These are phyloP conservation scores for Amazona vittata DNA, from an alignment of 2,113 vertebrate genomes.

Conservation along the genomic window DNA sequence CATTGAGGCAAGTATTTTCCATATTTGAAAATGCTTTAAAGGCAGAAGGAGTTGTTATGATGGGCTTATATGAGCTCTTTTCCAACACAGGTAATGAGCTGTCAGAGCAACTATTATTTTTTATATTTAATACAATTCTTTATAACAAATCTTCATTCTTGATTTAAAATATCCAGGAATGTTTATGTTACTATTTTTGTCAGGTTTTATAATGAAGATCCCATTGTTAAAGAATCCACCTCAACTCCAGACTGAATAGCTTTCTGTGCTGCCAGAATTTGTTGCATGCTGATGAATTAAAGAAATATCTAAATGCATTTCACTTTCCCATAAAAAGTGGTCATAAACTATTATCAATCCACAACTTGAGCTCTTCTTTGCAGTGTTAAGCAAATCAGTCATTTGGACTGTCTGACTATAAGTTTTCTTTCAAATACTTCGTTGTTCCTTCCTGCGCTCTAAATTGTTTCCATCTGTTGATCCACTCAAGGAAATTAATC, in stretches of 20 bases:
- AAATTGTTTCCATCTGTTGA: background rate
- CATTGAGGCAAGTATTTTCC: background rate
- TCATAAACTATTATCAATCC: background rate
- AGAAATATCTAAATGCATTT: background rate
- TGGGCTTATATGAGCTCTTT: background rate
- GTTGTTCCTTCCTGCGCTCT: background rate
- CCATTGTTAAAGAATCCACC: background rate
- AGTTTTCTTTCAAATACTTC: background rate
- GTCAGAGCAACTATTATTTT: background rate
- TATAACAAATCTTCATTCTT: background rate
- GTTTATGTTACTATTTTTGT: background rate
- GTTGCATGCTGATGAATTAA: background rate
- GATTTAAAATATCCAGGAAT: background rate
- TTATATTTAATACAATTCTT: background rate
- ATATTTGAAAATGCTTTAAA: background rate
- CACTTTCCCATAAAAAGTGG: background rate
- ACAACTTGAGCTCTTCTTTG: background rate
- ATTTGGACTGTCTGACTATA: background rate
- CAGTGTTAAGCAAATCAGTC: background rate
- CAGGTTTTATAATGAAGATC: background rate
- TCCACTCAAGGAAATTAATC: background rate
- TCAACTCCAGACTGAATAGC: background rate
- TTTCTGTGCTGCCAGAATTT: background rate
- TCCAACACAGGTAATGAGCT: background rate
- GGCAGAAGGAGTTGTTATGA: background rate